Base-by-base conservation (phyloP, 2,113 vertebrate genomes). In the Ovibos moschatus region DNA sequence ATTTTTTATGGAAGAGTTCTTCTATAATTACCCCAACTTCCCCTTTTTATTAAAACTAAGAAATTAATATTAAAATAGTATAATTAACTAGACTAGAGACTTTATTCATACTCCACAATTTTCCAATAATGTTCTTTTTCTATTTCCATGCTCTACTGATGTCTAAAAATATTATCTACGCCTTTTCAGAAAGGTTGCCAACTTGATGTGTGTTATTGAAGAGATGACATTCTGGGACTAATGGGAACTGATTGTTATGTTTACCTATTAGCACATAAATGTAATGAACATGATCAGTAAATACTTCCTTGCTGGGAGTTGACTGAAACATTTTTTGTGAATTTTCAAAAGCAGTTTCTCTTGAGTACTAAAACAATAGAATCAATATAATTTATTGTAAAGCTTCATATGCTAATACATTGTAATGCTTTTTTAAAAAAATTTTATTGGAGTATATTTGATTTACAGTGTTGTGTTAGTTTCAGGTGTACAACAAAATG, bases 331-430 rank as follows among this genome's bases (percentile, higher is more conserved):
- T 74, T 92, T 95, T 95, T 30, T 58, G 16, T 82, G 12, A 94
- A 60, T 55, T 95, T 79, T 90, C 4, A 92, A 95, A 94, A 93
- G 58, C 10, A 87, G 14, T 93, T 96, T 90, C 10, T 95, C 60
- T 57, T 58, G 30, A 51, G 12, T 74, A 47, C 21, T 45, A 33
- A 94, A 85, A 67, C 43, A 78, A 45, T 51, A 55, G n/a, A 85
- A n/a, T 53, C 47, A 53, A 43, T 97, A 50, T 25, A 53, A 62
- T 78, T 92, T 51, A 30, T 62, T 94, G 57, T 81, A 81, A 71
- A 62, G n/a, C 43, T 60, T 71, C 6, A 50, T 90, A 83, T 89
- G 55, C 10, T 51, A 67, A 5, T 95, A 21, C 27, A 76, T n/a
- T 19, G 14, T 84, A 91, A 55, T 50, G 6, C 28, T 89, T 96